These are phyloP conservation scores for Mantis religiosa DNA, from an alignment of 2,888 invertebrate genomes.

Conservation along the genomic window DNA sequence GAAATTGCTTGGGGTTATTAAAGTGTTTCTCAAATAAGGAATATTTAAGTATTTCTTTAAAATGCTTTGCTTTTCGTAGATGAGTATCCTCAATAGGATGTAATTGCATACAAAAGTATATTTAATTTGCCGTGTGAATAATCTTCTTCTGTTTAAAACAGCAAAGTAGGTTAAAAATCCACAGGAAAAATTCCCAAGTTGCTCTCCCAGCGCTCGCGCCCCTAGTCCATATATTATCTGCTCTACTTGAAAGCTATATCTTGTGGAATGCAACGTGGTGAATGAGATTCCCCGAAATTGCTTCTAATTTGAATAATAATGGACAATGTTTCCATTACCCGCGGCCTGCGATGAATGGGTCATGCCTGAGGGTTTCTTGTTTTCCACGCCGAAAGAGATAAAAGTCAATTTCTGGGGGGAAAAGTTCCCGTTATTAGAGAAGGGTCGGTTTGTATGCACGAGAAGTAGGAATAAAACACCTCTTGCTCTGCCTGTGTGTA, in stretches of 20 bases:
- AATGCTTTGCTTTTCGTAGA: too few relatives aligned
- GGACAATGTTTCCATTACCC: background rate
- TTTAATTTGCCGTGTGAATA: too few relatives aligned
- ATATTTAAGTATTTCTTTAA: too few relatives aligned
- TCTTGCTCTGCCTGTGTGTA: too few relatives aligned
- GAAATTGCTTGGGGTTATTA: too few relatives aligned
- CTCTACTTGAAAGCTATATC: background rate
- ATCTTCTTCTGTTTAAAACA: background rate
- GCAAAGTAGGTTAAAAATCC: background rate
- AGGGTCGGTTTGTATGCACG: background rate
- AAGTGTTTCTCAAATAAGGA: too few relatives aligned
- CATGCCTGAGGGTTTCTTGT: background rate
- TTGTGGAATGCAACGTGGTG: background rate
- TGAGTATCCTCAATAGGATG: too few relatives aligned
- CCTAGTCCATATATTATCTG: background rate
- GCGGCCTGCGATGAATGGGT: background rate
- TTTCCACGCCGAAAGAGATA: background rate
- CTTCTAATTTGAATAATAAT: conserved; percentile 13
- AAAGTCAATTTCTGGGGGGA: background rate
- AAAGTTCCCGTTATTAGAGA: background rate
- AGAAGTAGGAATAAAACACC: too few relatives aligned
- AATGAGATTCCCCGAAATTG: background rate
- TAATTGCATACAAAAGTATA: too few relatives aligned
- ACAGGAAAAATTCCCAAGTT: background rate
- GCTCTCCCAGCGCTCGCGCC: background rate